Evolutionary conservation across 2,797 vertebrate species (phyloP), one percentile per base, ranked within the genome.

Genomic region (Salarias fasciatus): DNA sequence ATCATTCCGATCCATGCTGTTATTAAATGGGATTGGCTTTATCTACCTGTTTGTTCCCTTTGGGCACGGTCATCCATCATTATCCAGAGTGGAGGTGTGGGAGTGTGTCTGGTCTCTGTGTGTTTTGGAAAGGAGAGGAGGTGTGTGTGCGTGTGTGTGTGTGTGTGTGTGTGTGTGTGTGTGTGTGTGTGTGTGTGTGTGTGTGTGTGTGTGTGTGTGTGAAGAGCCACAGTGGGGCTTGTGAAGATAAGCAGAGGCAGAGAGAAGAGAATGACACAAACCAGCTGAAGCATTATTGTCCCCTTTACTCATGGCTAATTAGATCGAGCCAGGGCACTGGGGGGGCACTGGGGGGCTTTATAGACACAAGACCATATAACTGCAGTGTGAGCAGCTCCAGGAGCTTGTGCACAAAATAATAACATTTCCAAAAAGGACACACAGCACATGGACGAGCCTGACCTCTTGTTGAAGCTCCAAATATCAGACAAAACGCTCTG

Each of bases 241-340:
- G 85, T 90, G 90, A 92, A 91, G 91, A 93, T 93, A 92, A 93
- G 92, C 92, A 92, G 88, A 91, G 77, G 63, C 83, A 84, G 82
- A 80, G 75, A 89, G 84, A 87, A 60, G 86, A 89, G 87, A 91
- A 91, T 91, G 92, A 93, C 91, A 92, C 83, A 92, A 88, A 92
- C 90, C 93, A 94, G 91, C 89, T 88, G 90, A 92, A 89, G 89
- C 90, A 90, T 92, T 90, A 92, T 92, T 93, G 90, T 92, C 88
- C 91, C 87, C 91, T 93, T 92, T 91, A 89, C 92, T 92, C 89
- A 85, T 71, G 80, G 88, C 86, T 92, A 93, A 94, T 93, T 92
- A 92, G 91, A 92, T 92, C 63, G 86, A 91, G 90, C 76, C 77
- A 67, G 86, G 87, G 81, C 86, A 88, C 75, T 71, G 69, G 63